Evolutionary conservation across 2,797 vertebrate species (phyloP).

Genomic region (Novumbra hubbsi): DNA sequence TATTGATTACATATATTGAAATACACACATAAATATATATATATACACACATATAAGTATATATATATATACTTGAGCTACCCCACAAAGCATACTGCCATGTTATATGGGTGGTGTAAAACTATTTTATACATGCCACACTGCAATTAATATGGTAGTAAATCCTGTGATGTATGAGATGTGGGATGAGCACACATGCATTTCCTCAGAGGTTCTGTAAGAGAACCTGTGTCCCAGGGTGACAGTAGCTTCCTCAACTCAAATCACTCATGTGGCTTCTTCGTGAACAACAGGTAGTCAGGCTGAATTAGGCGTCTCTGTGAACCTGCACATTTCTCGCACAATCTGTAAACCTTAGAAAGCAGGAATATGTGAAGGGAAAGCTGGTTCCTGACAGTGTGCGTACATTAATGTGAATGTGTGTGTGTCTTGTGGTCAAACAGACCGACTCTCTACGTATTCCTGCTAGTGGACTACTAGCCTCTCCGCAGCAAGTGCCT

Average conservation of each 20-base stretch:
- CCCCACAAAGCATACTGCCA: neutral
- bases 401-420: neutral
- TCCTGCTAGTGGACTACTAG: conserved; percentile 1
- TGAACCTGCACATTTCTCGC: conserved; percentile 44
- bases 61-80: neutral
- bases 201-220: conserved; percentile 42
- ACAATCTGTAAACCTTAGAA: conserved; percentile 10
- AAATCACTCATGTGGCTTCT: conserved; percentile 64
- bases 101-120: conserved; percentile 38
- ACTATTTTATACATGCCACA: conserved; percentile 21
- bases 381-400: conserved; percentile 5
- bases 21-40: too few relatives aligned
- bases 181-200: conserved; percentile 46
- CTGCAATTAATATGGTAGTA: conserved; percentile 28
- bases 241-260: conserved; percentile 62
- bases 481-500: conserved; percentile 37
- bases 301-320: conserved; percentile 66
- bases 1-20: neutral
- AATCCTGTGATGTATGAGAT: conserved; percentile 45
- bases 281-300: conserved; percentile 69
- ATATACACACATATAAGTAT: too few relatives aligned
- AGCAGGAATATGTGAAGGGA: conserved; percentile 12
- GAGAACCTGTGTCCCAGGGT: conserved; percentile 68
- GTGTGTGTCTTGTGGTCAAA: neutral
- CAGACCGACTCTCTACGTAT: neutral